Conservation (phyloP, 1,140 invertebrate species). For the Drosophila ananassae region DNA sequence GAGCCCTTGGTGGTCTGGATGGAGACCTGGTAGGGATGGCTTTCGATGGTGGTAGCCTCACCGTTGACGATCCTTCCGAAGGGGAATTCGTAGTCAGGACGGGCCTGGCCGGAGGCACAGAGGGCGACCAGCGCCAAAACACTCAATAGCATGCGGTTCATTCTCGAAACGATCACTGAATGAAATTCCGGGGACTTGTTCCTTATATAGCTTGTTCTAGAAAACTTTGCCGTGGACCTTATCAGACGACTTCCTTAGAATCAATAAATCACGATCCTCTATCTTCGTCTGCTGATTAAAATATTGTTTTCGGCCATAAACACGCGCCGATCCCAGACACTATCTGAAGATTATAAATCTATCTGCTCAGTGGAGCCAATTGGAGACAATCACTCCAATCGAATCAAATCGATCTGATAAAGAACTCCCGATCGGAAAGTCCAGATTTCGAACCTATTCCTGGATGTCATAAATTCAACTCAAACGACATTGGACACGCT, state of each 20-base stretch:
- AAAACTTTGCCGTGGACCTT: conserved; percentile 10
- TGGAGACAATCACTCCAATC: not conserved
- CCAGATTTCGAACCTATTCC: conserved; percentile 4
- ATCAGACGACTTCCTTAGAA: conserved; percentile 24
- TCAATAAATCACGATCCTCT: conserved; percentile 55
- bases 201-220: conserved; percentile 43
- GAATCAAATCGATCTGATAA: not conserved
- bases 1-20: conserved; percentile 55
- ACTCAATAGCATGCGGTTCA: conserved; percentile 57
- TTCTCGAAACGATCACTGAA: conserved; percentile 43
- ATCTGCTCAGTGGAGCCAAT: conserved; percentile 8
- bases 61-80: conserved; percentile 72
- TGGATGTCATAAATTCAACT: not conserved
- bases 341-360: conserved; percentile 33
- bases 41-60: conserved; percentile 45
- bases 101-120: conserved; percentile 22
- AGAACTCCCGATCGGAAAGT: not conserved
- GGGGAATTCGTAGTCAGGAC: conserved; percentile 54
- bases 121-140: conserved; percentile 49
- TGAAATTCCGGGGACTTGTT: not conserved
- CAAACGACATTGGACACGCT: not conserved
- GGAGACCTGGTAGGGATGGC: conserved; percentile 67
- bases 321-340: conserved; percentile 11
- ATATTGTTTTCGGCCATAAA: conserved; percentile 13
- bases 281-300: conserved; percentile 47